Evolutionary conservation across 1,140 invertebrate genomes (phyloP).

Genomic region (Zaprionus lachaisei): DNA sequence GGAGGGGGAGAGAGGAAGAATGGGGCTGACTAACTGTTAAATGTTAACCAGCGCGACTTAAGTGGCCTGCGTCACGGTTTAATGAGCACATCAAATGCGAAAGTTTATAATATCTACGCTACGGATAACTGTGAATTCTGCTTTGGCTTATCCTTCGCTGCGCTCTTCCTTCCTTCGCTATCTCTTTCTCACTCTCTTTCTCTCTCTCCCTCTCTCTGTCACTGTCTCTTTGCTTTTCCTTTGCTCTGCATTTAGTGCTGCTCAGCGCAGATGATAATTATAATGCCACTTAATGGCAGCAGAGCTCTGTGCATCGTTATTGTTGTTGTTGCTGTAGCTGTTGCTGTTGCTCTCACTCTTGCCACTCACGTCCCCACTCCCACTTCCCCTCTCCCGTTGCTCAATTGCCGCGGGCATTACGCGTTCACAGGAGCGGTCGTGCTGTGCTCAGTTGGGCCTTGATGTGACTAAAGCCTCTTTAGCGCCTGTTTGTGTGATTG

Average conservation of each 20-base stretch:
- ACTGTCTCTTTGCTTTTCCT: neutral
- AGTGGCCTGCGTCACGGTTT: slow-evolving; percentile 62
- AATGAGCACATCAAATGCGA: slow-evolving; percentile 70
- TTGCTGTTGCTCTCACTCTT: slow-evolving; percentile 15
- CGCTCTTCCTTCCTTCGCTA: neutral
- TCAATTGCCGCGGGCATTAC: slow-evolving; percentile 25
- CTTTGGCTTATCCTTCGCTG: neutral
- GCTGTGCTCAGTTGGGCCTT: neutral
- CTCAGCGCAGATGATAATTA: slow-evolving; percentile 69
- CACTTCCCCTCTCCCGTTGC: neutral
- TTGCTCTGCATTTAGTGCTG: slow-evolving; percentile 13
- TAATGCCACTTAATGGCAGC: slow-evolving; percentile 76
- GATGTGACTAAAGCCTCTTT: neutral
- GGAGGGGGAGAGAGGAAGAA: neutral
- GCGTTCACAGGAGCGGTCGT: slow-evolving; percentile 23
- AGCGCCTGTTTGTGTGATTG: neutral
- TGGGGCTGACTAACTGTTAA: slow-evolving; percentile 17
- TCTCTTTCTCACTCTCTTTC: neutral
- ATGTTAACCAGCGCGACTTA: slow-evolving; percentile 57
- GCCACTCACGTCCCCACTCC: neutral
- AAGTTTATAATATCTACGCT: slow-evolving; percentile 53
- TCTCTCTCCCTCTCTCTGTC: neutral
- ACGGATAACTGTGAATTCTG: slow-evolving; percentile 21
- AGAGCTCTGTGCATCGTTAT: slow-evolving; percentile 24
- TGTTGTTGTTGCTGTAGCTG: slow-evolving; percentile 40